Conservation (phyloP, 37 sponge, comb jelly and placozoan genomes). For the Geodia barretti region DNA sequence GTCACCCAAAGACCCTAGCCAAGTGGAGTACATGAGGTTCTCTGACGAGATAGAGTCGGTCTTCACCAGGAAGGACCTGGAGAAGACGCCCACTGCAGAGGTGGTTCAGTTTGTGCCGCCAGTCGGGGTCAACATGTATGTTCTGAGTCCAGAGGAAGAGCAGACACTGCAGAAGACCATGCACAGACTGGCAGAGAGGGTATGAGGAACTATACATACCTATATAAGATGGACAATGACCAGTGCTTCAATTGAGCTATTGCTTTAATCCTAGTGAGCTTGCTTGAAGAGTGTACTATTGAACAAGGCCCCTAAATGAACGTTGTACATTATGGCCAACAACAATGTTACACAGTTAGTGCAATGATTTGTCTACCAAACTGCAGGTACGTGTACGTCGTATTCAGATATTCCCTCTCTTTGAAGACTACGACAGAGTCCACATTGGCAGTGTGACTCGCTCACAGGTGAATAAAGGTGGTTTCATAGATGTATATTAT, state of each 20-base stretch:
- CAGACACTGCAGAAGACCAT: slow-evolving; percentile 51
- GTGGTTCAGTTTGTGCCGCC: slow-evolving; percentile 43
- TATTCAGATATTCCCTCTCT: slow-evolving; percentile 83
- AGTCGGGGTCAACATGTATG: slow-evolving; percentile 21
- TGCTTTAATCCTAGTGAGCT: no score
- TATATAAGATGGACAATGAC: no score
- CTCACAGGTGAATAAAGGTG: slow-evolving; percentile 65
- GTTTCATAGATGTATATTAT: no score
- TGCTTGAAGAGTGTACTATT: no score
- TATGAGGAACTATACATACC: slow-evolving; percentile 14
- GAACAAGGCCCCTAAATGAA: no score
- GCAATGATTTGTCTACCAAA: not conserved
- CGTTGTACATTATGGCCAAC: no score
- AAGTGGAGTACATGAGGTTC: slow-evolving; percentile 75
- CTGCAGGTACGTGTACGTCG: slow-evolving; percentile 80
- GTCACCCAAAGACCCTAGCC: slow-evolving; percentile 34
- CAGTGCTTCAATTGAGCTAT: no score
- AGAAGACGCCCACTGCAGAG: slow-evolving; percentile 72
- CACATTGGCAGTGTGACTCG: slow-evolving; percentile 86
- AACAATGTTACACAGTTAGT: no score
- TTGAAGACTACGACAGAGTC: slow-evolving; percentile 92
- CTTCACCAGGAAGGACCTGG: slow-evolving; percentile 78
- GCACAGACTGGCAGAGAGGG: slow-evolving; percentile 79
- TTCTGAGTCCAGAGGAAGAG: slow-evolving; percentile 57
- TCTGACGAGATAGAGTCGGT: slow-evolving; percentile 86